Evolutionary conservation across 2,888 invertebrate genomes (phyloP).

Genomic region (Drosophila infuscata): DNA sequence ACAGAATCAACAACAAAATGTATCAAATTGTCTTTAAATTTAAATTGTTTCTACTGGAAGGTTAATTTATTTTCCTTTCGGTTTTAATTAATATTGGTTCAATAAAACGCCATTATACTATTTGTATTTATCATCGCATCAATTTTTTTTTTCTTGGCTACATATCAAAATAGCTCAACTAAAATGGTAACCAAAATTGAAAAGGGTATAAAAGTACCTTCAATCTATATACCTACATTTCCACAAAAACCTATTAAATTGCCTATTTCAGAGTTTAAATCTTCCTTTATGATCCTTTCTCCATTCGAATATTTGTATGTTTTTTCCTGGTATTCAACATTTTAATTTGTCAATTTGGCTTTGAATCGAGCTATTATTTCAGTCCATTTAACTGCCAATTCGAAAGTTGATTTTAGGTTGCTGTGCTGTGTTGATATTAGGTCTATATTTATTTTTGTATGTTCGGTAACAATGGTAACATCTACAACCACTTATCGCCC

Average conservation of each 20-base stretch:
- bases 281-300: neutral
- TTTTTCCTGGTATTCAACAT: neutral
- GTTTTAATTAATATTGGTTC: neutral
- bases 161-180: neutral
- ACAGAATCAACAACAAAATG: neutral
- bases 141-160: neutral
- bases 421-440: conserved; percentile 30
- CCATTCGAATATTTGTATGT: neutral
- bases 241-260: neutral
- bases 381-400: conserved; percentile 47
- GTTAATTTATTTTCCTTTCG: neutral
- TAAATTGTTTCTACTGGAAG: neutral
- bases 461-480: conserved; percentile 34
- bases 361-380: conserved; percentile 27
- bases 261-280: neutral
- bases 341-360: conserved; percentile 4
- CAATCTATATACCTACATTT: neutral
- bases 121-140: neutral
- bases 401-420: conserved; percentile 22
- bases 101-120: no score
- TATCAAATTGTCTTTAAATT: neutral
- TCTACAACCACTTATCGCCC: conserved; percentile 70
- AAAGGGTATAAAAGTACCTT: no score
- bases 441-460: conserved; percentile 22
- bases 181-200: neutral